Evolutionary conservation across 1,140 invertebrate species (phyloP).

Genomic region (Drosophila bifasciata): DNA sequence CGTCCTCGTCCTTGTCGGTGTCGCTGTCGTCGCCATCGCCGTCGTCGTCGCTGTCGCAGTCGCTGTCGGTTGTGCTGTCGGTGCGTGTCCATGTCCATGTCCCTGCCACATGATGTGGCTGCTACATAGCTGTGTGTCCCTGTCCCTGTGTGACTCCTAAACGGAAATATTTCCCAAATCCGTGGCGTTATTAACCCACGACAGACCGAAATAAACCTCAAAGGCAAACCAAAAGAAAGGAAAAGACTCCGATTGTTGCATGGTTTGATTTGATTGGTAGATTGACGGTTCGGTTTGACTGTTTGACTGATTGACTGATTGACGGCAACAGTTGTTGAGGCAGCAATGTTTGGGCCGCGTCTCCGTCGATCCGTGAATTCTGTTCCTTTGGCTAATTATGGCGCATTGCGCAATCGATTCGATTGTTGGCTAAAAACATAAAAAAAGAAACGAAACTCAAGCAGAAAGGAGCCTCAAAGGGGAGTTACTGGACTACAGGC

Average conservation of each 20-base stretch:
- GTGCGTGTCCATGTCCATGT: slow-evolving; percentile 33
- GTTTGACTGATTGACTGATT: slow-evolving; percentile 17
- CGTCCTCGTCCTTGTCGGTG: slow-evolving; percentile 36
- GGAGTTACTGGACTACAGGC: too few species aligned
- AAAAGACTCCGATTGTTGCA: slow-evolving; percentile 21
- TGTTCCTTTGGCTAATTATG: slow-evolving; percentile 55
- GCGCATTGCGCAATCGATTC: slow-evolving; percentile 73
- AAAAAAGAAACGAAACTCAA: slow-evolving; percentile 3
- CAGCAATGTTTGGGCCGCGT: not conserved
- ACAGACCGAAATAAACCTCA: slow-evolving; percentile 44
- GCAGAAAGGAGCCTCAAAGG: not conserved
- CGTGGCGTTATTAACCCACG: slow-evolving; percentile 40
- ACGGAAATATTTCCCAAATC: slow-evolving; percentile 74
- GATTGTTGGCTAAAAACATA: slow-evolving; percentile 17
- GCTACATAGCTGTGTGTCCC: not conserved
- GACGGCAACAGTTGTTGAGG: not conserved
- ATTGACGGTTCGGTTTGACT: slow-evolving; percentile 6
- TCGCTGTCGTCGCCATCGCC: slow-evolving; percentile 26
- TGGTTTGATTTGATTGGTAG: slow-evolving; percentile 38
- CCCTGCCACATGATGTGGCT: slow-evolving; percentile 1
- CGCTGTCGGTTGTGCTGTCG: slow-evolving; percentile 30
- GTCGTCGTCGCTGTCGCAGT: slow-evolving; percentile 37
- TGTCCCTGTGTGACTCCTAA: slow-evolving; percentile 46
- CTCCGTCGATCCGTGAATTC: slow-evolving; percentile 14
- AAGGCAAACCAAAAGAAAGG: not conserved